Evolutionary conservation across 2,888 invertebrate genomes (phyloP).

Genomic region (Enchytraeus crypticus): DNA sequence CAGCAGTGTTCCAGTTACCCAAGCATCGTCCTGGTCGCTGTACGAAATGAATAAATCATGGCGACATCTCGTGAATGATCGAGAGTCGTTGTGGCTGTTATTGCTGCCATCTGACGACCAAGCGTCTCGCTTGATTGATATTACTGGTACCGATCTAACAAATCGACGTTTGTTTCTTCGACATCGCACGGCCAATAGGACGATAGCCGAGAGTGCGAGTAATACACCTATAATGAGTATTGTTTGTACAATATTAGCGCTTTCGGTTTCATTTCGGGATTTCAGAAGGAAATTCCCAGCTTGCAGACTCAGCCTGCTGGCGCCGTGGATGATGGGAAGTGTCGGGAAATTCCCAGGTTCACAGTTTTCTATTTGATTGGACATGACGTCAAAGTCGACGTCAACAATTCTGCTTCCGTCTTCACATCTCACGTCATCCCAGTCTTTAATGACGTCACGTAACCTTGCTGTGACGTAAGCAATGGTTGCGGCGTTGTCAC

Average conservation of each 20-base stretch:
- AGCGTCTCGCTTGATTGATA: background rate
- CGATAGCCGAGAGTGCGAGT: background rate
- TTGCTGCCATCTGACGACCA: background rate
- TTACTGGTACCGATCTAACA: background rate
- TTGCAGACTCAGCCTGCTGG: no score
- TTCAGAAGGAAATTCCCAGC: no score
- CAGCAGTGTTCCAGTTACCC: slow-evolving; percentile 10
- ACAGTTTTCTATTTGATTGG: background rate
- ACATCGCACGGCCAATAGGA: background rate
- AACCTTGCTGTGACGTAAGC: background rate
- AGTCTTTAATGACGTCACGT: background rate
- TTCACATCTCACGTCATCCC: background rate
- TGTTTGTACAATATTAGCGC: no score
- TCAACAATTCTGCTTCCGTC: background rate
- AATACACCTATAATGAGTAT: background rate
- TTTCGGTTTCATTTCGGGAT: no score
- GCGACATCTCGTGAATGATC: no score
- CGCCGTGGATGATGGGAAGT: no score
- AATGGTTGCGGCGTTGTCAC: background rate
- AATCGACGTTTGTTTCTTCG: background rate
- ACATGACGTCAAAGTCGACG: background rate
- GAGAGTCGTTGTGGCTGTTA: background rate
- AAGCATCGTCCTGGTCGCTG: slow-evolving; percentile 10
- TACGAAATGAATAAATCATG: slow-evolving; percentile 12
- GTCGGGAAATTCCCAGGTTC: no score